These are phyloP conservation scores for Lagenorhynchus albirostris DNA, from an alignment of 2,113 vertebrate genomes.

Conservation along the genomic window DNA sequence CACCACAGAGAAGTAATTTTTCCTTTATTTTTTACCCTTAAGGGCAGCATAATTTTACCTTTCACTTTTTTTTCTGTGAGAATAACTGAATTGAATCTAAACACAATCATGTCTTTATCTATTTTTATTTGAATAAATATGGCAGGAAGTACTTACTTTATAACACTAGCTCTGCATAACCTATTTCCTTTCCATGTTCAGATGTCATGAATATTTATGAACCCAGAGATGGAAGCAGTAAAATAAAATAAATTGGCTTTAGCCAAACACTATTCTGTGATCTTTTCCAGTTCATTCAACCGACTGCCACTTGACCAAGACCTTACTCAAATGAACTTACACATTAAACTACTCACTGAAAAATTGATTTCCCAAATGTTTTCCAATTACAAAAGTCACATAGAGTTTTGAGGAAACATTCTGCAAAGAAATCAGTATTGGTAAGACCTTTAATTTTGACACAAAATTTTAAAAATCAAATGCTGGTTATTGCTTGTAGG, in stretches of 20 bases:
- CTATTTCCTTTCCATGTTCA: conserved; percentile 58
- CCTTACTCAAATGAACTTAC: conserved; percentile 72
- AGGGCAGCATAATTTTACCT: not conserved
- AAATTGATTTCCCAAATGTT: conserved; percentile 72
- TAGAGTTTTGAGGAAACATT: conserved; percentile 36
- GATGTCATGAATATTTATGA: conserved; percentile 76
- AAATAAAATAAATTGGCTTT: conserved; percentile 74
- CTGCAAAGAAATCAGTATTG: conserved; percentile 14
- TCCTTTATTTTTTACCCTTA: not conserved
- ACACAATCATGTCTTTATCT: conserved; percentile 53
- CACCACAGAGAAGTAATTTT: not conserved
- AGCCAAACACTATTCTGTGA: conserved; percentile 62
- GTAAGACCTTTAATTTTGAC: conserved; percentile 29
- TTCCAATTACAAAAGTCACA: conserved; percentile 66
- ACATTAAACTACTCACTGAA: conserved; percentile 76
- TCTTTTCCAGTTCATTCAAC: conserved; percentile 74
- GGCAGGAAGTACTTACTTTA: conserved; percentile 59
- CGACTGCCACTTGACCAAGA: conserved; percentile 71
- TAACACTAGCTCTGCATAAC: conserved; percentile 53
- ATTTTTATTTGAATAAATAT: conserved; percentile 61
- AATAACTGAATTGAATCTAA: conserved; percentile 51
- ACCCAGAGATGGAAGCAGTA: conserved; percentile 50
- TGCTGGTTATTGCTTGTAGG: not conserved
- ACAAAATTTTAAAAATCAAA: not conserved
- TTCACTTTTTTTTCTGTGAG: not conserved